phyloP scores from a whole-genome alignment of 2,888 invertebrate genomes.

The Prostheceraeus crozeri region DNA sequence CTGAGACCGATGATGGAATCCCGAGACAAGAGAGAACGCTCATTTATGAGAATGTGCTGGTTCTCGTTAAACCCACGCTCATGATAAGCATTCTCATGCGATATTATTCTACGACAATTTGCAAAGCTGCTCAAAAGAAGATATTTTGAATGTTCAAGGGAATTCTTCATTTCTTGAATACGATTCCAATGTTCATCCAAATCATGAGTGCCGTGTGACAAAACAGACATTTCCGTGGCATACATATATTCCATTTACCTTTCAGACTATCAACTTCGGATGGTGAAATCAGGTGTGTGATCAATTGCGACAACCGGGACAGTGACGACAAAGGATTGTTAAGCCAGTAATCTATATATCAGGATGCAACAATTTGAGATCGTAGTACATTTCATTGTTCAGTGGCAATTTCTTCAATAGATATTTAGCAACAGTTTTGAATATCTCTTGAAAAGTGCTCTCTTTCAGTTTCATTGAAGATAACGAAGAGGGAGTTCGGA shows the following conservation, averaged over 20 bases:
- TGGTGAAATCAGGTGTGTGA: too few relatives aligned
- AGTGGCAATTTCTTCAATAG: background rate
- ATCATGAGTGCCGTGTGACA: background rate
- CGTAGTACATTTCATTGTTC: background rate
- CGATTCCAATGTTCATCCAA: background rate
- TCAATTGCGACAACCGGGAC: too few relatives aligned
- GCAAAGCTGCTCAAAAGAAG: background rate
- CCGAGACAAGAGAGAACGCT: too few relatives aligned
- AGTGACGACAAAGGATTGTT: too few relatives aligned
- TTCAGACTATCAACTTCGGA: too few relatives aligned
- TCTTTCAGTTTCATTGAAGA: too few relatives aligned
- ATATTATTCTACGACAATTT: background rate
- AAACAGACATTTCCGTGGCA: background rate
- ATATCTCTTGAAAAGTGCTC: background rate
- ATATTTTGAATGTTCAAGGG: background rate
- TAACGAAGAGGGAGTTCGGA: too few relatives aligned
- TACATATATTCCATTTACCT: too few relatives aligned
- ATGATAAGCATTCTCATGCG: background rate
- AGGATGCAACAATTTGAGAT: background rate
- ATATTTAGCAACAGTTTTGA: background rate
- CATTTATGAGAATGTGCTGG: too few relatives aligned
- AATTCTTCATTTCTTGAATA: background rate
- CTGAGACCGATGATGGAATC: too few relatives aligned
- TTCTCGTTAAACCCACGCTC: too few relatives aligned
- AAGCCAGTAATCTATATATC: too few relatives aligned